Evolutionary conservation across 2,888 invertebrate genomes (phyloP).

Genomic region (Tipula confusa): DNA sequence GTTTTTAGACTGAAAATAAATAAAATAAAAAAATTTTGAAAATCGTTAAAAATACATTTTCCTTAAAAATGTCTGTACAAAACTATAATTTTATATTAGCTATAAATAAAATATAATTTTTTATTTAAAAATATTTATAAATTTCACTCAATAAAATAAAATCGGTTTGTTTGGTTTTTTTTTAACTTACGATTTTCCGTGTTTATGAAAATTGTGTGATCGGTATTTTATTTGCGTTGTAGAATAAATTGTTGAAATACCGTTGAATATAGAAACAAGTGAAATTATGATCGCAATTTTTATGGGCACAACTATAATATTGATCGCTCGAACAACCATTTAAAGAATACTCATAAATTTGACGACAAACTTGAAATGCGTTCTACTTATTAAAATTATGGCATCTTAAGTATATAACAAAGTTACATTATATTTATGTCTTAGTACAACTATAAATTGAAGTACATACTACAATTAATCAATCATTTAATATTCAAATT

Average conservation of each 20-base stretch:
- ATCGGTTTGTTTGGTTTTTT: neutral
- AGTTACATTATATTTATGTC: no score
- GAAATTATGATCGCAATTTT: no score
- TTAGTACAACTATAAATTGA: no score
- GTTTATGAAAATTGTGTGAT: neutral
- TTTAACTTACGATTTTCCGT: neutral
- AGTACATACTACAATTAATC: no score
- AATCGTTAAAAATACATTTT: neutral
- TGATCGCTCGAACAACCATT: no score
- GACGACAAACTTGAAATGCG: neutral
- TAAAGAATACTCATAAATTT: neutral
- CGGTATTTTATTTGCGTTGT: neutral
- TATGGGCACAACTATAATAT: no score
- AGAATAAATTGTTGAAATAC: no score
- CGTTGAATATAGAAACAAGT: no score
- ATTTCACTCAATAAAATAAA: neutral
- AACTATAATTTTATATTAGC: neutral
- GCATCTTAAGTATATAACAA: neutral
- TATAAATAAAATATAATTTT: constrained; percentile 4
- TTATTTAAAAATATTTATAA: constrained; percentile 3
- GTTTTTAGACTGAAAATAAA: neutral
- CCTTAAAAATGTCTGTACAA: neutral
- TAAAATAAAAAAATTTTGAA: neutral
- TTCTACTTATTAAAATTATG: neutral
- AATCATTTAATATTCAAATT: neutral